phyloP scores from a whole-genome alignment of 2,888 invertebrate species.

The Diachrysia chrysitis region DNA sequence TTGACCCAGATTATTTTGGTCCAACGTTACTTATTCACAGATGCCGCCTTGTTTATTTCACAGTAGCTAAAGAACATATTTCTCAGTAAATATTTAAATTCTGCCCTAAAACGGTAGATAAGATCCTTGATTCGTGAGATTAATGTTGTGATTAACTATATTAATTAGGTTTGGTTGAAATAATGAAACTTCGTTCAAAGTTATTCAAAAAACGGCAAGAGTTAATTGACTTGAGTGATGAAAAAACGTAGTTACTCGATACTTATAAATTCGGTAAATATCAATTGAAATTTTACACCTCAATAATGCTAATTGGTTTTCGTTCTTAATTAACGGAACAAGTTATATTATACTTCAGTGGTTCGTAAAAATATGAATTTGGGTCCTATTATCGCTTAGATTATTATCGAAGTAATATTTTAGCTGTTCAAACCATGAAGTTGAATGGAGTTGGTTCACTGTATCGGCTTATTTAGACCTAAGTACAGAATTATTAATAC shows the following conservation, averaged over 20 bases:
- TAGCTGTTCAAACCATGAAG: too few relatives aligned
- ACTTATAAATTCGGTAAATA: not conserved
- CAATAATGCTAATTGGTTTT: not conserved
- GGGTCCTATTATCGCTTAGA: not conserved
- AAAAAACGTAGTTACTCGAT: too few relatives aligned
- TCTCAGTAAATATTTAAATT: constrained; percentile 38
- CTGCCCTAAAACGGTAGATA: constrained; percentile 16
- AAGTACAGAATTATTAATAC: too few relatives aligned
- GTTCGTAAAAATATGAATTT: not conserved
- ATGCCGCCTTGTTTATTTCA: constrained; percentile 20
- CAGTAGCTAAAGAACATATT: constrained; percentile 33
- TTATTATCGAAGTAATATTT: not conserved
- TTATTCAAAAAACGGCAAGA: too few relatives aligned
- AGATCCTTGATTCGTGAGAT: not conserved
- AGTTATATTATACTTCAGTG: not conserved
- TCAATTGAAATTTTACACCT: not conserved
- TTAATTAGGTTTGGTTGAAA: too few relatives aligned
- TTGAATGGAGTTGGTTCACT: too few relatives aligned
- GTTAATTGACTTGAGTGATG: too few relatives aligned
- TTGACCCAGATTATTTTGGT: constrained; percentile 51
- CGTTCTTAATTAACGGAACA: not conserved
- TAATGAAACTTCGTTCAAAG: too few relatives aligned
- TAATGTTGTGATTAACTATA: constrained; percentile 10
- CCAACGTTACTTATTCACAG: constrained; percentile 50
- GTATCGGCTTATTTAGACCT: too few relatives aligned